phyloP scores from a whole-genome alignment of 2,797 vertebrate genomes.

The Lagorchestes hirsutus region DNA sequence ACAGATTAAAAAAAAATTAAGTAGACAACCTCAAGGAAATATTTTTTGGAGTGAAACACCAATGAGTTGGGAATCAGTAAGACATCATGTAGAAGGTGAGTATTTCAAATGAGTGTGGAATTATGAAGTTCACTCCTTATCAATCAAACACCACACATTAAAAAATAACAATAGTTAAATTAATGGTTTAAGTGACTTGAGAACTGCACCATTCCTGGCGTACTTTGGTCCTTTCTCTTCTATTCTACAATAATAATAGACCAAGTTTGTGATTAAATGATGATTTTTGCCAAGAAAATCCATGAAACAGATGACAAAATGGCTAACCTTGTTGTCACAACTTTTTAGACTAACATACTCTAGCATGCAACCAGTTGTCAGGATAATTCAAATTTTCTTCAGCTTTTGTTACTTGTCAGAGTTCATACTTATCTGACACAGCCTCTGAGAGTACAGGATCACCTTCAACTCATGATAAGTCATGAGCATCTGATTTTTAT shows the following conservation, averaged over 20 bases:
- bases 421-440: neutral
- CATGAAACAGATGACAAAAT: neutral
- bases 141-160: neutral
- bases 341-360: neutral
- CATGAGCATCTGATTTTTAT: neutral
- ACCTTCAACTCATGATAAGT: neutral
- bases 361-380: neutral
- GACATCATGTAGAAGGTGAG: neutral
- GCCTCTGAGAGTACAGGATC: neutral
- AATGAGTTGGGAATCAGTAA: neutral
- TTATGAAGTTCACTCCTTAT: neutral
- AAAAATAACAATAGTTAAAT: neutral
- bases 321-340: neutral
- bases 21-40: fast-evolving
- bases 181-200: neutral
- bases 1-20: neutral
- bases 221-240: neutral
- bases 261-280: neutral
- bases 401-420: neutral
- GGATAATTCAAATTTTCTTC: neutral
- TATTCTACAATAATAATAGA: neutral
- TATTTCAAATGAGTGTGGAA: neutral
- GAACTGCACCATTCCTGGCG: neutral
- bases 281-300: neutral
- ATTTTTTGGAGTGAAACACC: neutral